Base-by-base conservation (phyloP, 37 sponge, comb jelly and placozoan species). In the Sycon ciliatum region DNA sequence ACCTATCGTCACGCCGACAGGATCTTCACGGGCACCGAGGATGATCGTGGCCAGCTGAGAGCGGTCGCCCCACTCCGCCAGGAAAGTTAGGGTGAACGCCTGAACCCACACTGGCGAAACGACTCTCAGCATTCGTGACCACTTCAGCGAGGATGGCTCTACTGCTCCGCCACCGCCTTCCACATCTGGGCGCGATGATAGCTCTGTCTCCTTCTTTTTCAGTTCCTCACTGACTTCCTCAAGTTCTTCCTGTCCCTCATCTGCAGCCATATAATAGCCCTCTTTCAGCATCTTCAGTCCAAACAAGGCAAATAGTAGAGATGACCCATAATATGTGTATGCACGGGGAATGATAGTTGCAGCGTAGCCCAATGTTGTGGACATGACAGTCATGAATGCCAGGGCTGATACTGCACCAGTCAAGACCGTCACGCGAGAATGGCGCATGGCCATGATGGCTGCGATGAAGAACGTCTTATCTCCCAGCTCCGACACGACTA, bases 381-480 rank as follows among this genome's bases (percentile, higher is more conserved):
- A 85, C 72, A 85, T 34, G 13, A 76, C 70, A 58, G 78, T 76
- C 86, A 85, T 85, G 4, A 85, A n/a, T 29, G 49, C 74, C 57
- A 76, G 32, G 38, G 85, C 78, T 36, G 39, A 6, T 13, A 80
- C 74, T 16, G 78, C 72, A 32, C 78, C 83, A 40, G 62, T 46
- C 36, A 82, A 82, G 31, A 76, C 78, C 57, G 67, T n/a, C 65
- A 56, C 73, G 64, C 88, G 65, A 39, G 99, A 84, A 65, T 89
- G 62, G 46, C 84, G 84, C 99, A 98, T 98, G 34, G 99, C 99
- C 78, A 98, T 63, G 13, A 98, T 98, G 30, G 99, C 99, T 1
- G 86, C 86, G 46, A 94, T 98, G 62, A 98, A 98, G 78, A 98
- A 98, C 23, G 99, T 98, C 80, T 98, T 98, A 63, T 98, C 99